Evolutionary conservation across 2,888 invertebrate species (phyloP).

Genomic region (Synergus itoensis): DNA sequence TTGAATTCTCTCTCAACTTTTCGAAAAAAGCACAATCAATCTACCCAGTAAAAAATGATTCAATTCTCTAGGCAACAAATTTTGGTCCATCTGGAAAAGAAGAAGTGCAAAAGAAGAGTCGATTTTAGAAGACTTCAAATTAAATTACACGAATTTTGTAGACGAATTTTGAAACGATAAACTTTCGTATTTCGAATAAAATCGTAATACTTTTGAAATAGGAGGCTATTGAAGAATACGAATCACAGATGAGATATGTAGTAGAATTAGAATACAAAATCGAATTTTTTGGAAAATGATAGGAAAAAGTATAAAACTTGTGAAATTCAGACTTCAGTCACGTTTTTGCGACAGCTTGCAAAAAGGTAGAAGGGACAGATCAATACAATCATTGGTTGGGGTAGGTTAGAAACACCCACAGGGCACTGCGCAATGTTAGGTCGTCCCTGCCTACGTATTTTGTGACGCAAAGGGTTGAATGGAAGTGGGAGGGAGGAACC

Average conservation of each 20-base stretch:
- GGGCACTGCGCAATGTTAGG: slow-evolving; percentile 36
- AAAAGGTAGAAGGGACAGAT: slow-evolving; percentile 39
- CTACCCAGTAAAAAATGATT: too few relatives aligned
- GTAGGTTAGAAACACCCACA: slow-evolving; percentile 48
- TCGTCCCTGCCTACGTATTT: slow-evolving; percentile 33
- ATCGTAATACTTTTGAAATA: neutral
- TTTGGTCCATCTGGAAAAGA: too few relatives aligned
- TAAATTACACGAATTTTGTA: neutral
- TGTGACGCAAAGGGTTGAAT: slow-evolving; percentile 22
- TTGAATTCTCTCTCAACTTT: neutral
- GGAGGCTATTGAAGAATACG: neutral
- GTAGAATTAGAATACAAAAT: too few relatives aligned
- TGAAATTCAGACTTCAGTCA: slow-evolving; percentile 14
- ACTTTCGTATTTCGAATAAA: too few relatives aligned
- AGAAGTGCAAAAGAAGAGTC: too few relatives aligned
- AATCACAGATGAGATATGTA: too few relatives aligned
- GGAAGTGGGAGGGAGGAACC: neutral
- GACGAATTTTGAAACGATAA: neutral
- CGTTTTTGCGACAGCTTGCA: slow-evolving; percentile 5
- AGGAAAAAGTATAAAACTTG: neutral
- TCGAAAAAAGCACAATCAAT: neutral
- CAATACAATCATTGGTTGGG: slow-evolving; percentile 52
- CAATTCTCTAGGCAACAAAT: too few relatives aligned
- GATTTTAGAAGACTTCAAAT: neutral
- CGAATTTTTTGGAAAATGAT: neutral